Evolutionary conservation across 92 coral and sea anemone genomes (phyloP).

Genomic region (Palythoa heliodiscus): DNA sequence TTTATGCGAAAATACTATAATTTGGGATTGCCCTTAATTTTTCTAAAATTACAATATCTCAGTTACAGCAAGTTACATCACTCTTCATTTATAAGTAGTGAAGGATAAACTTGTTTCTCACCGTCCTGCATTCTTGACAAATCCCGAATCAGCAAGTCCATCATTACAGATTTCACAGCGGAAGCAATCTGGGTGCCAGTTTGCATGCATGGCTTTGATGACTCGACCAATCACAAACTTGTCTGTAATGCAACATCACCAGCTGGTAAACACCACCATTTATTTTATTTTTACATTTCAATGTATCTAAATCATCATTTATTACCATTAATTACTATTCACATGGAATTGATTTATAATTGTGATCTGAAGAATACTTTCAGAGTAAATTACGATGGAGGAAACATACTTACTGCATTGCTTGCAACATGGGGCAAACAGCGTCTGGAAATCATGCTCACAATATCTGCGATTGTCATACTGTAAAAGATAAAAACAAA

Average conservation of each 20-base stretch:
- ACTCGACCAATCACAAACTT: conserved; percentile 99
- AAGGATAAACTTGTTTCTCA: conserved; percentile 6
- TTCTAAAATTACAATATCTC: too few relatives aligned
- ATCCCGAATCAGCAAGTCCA: conserved; percentile 97
- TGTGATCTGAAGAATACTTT: background rate
- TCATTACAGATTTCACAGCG: conserved; percentile 97
- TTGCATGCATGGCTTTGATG: conserved; percentile 99
- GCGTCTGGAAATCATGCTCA: conserved; percentile 97
- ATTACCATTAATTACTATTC: too few relatives aligned
- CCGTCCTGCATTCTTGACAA: conserved; percentile 99
- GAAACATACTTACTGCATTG: conserved; percentile 85
- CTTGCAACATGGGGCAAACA: conserved; percentile 99
- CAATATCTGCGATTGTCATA: conserved; percentile 96
- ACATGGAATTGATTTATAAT: background rate
- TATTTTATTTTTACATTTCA: background rate
- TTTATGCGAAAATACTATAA: too few relatives aligned
- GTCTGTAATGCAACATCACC: conserved; percentile 48
- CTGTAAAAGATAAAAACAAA: conserved; percentile 52
- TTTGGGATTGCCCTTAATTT: too few relatives aligned
- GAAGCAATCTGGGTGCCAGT: conserved; percentile 99
- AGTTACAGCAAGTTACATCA: too few relatives aligned
- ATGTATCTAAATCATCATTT: background rate
- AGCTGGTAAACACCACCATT: too few relatives aligned
- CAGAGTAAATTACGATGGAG: background rate
- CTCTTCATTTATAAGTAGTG: too few relatives aligned